Conservation (phyloP, 2,113 vertebrate genomes). For the Catharus bicknelli region DNA sequence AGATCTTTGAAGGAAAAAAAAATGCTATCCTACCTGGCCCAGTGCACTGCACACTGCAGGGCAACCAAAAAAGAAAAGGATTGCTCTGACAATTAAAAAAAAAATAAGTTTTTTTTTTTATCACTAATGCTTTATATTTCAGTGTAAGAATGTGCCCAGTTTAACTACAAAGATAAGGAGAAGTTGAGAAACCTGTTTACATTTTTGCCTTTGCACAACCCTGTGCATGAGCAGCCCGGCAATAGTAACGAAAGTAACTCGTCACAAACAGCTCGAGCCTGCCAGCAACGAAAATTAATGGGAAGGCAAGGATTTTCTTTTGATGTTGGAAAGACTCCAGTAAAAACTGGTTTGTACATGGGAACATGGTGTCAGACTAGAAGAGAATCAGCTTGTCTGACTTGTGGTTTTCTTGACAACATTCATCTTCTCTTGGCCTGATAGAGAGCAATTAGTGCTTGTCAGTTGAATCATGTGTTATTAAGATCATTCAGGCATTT, state of each 20-base stretch:
- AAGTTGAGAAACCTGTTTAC: slow-evolving; percentile 71
- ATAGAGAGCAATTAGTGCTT: slow-evolving; percentile 87
- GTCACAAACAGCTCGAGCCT: slow-evolving; percentile 68
- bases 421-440: slow-evolving; percentile 86
- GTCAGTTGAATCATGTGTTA: slow-evolving; percentile 85
- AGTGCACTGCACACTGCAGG: background rate
- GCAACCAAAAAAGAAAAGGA: background rate
- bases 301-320: slow-evolving; percentile 77
- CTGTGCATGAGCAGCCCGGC: slow-evolving; percentile 16
- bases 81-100: background rate
- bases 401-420: slow-evolving; percentile 91
- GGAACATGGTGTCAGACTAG: slow-evolving; percentile 89
- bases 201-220: slow-evolving; percentile 68
- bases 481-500: slow-evolving; percentile 87
- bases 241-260: slow-evolving; percentile 51
- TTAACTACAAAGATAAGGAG: slow-evolving; percentile 32
- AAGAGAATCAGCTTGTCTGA: slow-evolving; percentile 88
- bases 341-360: slow-evolving; percentile 92
- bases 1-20: background rate
- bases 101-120: background rate
- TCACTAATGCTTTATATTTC: slow-evolving; percentile 2
- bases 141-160: background rate
- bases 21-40: background rate
- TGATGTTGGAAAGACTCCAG: slow-evolving; percentile 86
- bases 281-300: slow-evolving; percentile 74